Base-by-base conservation (phyloP, 2,113 vertebrate species). In the Nycticryphes semicollaris region DNA sequence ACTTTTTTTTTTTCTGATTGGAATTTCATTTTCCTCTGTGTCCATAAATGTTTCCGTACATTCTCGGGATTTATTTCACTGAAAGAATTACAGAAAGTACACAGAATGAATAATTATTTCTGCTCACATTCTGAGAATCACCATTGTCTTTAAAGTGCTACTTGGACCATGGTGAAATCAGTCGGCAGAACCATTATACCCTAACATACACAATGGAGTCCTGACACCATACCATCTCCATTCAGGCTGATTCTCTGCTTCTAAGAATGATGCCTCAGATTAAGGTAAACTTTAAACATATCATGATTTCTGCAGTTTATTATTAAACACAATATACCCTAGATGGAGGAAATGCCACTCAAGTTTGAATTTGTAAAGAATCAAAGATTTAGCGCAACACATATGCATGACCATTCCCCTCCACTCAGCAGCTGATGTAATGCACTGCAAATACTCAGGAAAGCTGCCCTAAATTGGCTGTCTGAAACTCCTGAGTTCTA, bases 131-230 rank as follows among this genome's bases (percentile, higher is more conserved):
- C 10, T 47, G 28, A 43, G 9, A 92, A 69, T 54, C 18, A 30
- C 15, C 6, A 16, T 14, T 54, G 19, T 7, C 19, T 67, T 89
- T 59, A 19, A 77, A 47, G 4, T 2, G 0, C 0, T 17, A 14
- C 3, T 59, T 66, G 6, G 10, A 8, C 27, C 69, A 13, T 35
- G 7, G 16, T 41, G 23, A 15, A 90, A 75, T 47, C 6, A 39
- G 39, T 39, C 9, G 39, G n/a, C n/a, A n/a, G n/a, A n/a, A n/a
- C n/a, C n/a, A n/a, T 39, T 4, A 21, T 5, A 43, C 5, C 3
- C 2, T 21, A 48, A 12, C 7, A 21, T 28, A 28, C 2, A 41
- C 4, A 5, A 23, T 60, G 7, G 27, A 45, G 20, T 53, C 30
- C 67, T 62, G 37, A 47, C 35, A 25, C 14, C 5, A 0, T 53